Evolutionary conservation across 2,888 invertebrate species (phyloP).

Genomic region (Himalopsyche anomala): DNA sequence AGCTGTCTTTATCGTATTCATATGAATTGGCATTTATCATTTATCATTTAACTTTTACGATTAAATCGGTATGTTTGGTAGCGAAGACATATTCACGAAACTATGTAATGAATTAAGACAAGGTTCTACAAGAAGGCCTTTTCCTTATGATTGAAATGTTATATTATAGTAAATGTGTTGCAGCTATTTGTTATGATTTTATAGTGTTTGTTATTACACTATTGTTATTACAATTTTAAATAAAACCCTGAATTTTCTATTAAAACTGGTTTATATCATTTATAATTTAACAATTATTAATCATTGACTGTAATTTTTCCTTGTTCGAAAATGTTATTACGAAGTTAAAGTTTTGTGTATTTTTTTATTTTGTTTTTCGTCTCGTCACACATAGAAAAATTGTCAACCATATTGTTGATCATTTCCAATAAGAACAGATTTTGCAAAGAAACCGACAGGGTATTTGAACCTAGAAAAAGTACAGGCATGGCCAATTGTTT

Average conservation of each 20-base stretch:
- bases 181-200: slow-evolving; percentile 63
- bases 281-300: slow-evolving; percentile 48
- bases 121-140: slow-evolving; percentile 42
- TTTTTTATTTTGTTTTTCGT: slow-evolving; percentile 27
- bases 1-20: slow-evolving; percentile 38
- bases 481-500: slow-evolving; percentile 64
- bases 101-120: slow-evolving; percentile 36
- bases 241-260: slow-evolving; percentile 59
- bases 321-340: slow-evolving; percentile 2
- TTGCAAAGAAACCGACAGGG: slow-evolving; percentile 65
- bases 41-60: slow-evolving; percentile 26
- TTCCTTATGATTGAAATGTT: slow-evolving; percentile 39
- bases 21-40: slow-evolving; percentile 37
- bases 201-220: slow-evolving; percentile 55
- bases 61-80: slow-evolving; percentile 37
- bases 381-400: slow-evolving; percentile 19
- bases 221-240: slow-evolving; percentile 61
- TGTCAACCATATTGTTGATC: slow-evolving; percentile 39
- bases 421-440: slow-evolving; percentile 50
- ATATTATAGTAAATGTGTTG: slow-evolving; percentile 51
- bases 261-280: slow-evolving; percentile 61
- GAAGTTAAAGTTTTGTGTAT: slow-evolving; percentile 2
- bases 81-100: slow-evolving; percentile 31
- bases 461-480: slow-evolving; percentile 65
- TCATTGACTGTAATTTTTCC: slow-evolving; percentile 27